Evolutionary conservation across 2,888 invertebrate genomes (phyloP).

Genomic region (Cataglyphis altisquamis): DNA sequence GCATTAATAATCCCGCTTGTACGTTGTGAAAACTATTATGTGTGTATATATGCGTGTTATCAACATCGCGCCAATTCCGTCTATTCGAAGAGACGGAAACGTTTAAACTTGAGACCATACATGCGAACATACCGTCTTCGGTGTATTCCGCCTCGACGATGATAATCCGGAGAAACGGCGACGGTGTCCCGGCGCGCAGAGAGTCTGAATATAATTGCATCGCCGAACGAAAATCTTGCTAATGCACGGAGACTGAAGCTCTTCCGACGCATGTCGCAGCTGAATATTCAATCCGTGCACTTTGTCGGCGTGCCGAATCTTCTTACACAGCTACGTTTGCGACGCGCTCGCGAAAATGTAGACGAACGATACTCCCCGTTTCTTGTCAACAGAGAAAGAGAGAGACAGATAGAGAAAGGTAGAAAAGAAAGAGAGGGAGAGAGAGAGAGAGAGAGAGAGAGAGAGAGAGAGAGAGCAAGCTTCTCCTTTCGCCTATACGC

Average conservation of each 20-base stretch:
- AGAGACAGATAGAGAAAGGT: too few species aligned
- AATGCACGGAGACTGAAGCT: conserved; percentile 42
- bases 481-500: conserved; percentile 42
- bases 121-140: neutral
- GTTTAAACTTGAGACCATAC: neutral
- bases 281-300: conserved; percentile 49
- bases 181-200: neutral
- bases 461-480: neutral
- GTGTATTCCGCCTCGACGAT: conserved; percentile 13
- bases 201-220: conserved; percentile 40
- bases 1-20: neutral
- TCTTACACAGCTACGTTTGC: conserved; percentile 3
- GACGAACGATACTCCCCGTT: conserved; percentile 24
- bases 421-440: neutral
- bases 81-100: conserved; percentile 7
- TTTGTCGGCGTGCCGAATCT: conserved; percentile 25
- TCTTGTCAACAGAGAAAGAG: neutral
- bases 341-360: conserved; percentile 13
- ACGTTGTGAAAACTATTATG: conserved; percentile 2
- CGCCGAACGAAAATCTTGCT: conserved; percentile 49
- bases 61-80: conserved; percentile 14
- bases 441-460: conserved; percentile 10
- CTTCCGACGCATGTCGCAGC: conserved; percentile 26
- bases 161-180: conserved; percentile 19
- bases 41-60: neutral